Evolutionary conservation across 2,113 vertebrate species (phyloP).

Genomic region (Pteruthius melanotis): DNA sequence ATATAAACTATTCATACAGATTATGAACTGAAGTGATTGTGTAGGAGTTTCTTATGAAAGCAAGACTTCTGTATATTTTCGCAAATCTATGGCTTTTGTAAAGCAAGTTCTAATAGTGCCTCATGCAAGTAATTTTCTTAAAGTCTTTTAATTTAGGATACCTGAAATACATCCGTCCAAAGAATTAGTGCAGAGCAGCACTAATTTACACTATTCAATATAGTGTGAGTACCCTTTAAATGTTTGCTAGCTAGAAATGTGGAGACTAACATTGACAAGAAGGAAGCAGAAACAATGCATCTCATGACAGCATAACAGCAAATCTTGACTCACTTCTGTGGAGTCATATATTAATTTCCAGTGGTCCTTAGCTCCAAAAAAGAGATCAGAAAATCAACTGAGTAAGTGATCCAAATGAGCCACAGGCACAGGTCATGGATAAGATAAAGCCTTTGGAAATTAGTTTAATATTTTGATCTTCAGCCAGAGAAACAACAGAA

Average conservation of each 20-base stretch:
- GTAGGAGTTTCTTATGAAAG: neutral
- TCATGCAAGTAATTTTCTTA: neutral
- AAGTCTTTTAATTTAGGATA: neutral
- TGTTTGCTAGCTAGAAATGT: neutral
- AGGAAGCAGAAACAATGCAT: neutral
- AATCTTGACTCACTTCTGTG: neutral
- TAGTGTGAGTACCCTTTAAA: neutral
- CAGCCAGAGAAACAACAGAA: neutral
- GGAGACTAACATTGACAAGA: neutral
- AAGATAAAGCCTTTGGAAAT: neutral
- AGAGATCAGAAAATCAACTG: neutral
- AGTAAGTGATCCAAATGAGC: neutral
- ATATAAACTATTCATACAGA: neutral
- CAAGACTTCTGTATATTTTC: neutral
- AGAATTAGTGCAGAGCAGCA: neutral
- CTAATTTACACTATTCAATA: neutral
- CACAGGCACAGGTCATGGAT: too few relatives aligned
- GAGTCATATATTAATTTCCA: neutral
- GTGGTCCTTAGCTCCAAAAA: neutral
- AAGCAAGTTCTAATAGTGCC: neutral
- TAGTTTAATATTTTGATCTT: neutral
- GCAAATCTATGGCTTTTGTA: neutral
- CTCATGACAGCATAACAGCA: neutral
- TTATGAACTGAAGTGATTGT: neutral
- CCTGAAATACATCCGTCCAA: neutral